Evolutionary conservation across 2,113 vertebrate genomes (phyloP).

Genomic region (Pica pica): DNA sequence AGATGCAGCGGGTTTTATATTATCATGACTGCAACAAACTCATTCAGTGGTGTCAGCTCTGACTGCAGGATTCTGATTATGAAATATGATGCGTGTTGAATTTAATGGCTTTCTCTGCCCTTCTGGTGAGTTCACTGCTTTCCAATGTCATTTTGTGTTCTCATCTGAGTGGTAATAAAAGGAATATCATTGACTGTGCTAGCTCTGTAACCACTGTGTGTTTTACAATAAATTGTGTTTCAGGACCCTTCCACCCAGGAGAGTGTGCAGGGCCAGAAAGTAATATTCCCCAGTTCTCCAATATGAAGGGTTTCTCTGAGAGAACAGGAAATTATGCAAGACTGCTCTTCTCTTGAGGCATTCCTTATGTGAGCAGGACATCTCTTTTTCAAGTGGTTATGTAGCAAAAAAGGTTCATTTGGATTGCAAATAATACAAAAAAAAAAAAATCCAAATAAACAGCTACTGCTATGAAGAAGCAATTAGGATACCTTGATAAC

Average conservation of each 20-base stretch:
- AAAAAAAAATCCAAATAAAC: background rate
- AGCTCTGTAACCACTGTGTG: constrained; percentile 71
- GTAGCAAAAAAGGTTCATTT: constrained; percentile 36
- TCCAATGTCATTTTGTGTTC: constrained; percentile 78
- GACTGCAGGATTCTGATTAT: constrained; percentile 78
- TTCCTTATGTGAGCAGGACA: background rate
- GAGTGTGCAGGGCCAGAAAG: constrained; percentile 55
- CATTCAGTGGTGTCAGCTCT: constrained; percentile 74
- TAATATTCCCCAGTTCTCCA: constrained; percentile 53
- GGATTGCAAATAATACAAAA: background rate
- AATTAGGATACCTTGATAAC: background rate
- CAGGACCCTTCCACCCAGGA: constrained; percentile 69
- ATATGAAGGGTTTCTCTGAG: background rate
- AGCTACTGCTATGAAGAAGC: background rate
- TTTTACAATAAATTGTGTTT: constrained; percentile 78
- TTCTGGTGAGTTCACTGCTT: constrained; percentile 76
- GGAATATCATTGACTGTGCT: constrained; percentile 74
- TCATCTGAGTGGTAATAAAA: constrained; percentile 80
- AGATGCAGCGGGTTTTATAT: constrained; percentile 72
- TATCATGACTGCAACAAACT: constrained; percentile 75
- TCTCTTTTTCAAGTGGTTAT: constrained; percentile 36
- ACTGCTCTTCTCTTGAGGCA: constrained; percentile 19
- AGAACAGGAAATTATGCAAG: constrained; percentile 2
- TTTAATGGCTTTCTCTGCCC: constrained; percentile 79
- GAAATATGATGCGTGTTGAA: constrained; percentile 80